phyloP scores from a whole-genome alignment of 2,797 vertebrate genomes.

The Manis javanica region DNA sequence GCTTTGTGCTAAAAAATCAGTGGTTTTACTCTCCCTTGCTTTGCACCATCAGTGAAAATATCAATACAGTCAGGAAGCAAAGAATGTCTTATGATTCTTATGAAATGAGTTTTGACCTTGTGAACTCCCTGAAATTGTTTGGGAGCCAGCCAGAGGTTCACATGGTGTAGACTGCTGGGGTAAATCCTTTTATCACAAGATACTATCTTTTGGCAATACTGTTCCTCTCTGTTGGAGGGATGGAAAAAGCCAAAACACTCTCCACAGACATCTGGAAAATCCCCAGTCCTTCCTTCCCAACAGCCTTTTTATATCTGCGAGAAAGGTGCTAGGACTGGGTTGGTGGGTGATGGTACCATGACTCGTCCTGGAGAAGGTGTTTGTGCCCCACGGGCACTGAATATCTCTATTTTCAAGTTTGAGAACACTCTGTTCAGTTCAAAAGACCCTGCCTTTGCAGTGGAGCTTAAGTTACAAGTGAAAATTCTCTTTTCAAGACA shows the following conservation, averaged over 20 bases:
- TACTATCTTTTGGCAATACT: neutral
- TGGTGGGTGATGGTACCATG: neutral
- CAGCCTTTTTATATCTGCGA: neutral
- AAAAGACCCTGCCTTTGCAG: neutral
- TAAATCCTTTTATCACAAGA: neutral
- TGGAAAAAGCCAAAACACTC: neutral
- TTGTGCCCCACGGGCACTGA: neutral
- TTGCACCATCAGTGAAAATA: neutral
- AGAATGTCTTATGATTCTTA: neutral
- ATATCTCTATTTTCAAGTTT: neutral
- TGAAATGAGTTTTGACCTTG: neutral
- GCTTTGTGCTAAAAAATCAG: neutral
- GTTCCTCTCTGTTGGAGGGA: neutral
- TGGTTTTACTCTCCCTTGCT: neutral
- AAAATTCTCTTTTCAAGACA: constrained; percentile 39
- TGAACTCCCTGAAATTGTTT: neutral
- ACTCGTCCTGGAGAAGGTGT: neutral
- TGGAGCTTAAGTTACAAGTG: neutral
- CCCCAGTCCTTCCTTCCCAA: neutral
- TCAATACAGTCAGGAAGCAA: neutral
- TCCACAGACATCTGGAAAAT: constrained; percentile 1
- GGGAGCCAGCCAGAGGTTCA: neutral
- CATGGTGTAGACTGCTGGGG: neutral
- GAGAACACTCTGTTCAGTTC: neutral
- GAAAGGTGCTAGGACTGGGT: neutral